phyloP scores from a whole-genome alignment of 2,113 vertebrate genomes.

The Cricetomys ansorgei region DNA sequence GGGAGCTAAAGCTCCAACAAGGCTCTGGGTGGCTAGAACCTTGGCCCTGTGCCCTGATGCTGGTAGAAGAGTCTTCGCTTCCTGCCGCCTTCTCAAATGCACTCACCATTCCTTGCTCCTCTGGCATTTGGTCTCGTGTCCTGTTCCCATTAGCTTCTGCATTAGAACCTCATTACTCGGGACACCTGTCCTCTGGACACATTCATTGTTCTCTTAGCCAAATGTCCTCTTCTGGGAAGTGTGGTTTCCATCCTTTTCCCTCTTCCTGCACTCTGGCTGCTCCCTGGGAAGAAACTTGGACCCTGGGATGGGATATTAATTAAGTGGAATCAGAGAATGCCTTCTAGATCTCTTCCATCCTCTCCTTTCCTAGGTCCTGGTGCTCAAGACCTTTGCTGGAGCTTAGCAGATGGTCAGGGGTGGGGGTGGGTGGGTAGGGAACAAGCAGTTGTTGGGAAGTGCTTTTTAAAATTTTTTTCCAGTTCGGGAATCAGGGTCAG shows the following conservation, averaged over 20 bases:
- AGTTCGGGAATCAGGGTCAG: background rate
- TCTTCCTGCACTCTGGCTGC: background rate
- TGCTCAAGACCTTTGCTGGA: too few relatives aligned
- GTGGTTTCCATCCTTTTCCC: background rate
- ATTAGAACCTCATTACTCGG: constrained; percentile 82
- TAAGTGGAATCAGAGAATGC: background rate
- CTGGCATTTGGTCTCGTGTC: constrained; percentile 75
- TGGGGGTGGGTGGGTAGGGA: background rate
- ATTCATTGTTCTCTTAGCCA: constrained; percentile 61
- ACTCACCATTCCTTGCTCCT: constrained; percentile 60
- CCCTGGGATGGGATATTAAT: background rate
- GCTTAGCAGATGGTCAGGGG: rapidly evolving
- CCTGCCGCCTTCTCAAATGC: constrained; percentile 41
- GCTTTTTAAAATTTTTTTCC: background rate
- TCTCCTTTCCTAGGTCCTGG: background rate
- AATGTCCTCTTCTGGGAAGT: constrained; percentile 68
- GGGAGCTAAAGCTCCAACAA: background rate
- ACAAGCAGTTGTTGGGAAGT: background rate
- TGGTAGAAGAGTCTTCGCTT: constrained; percentile 27
- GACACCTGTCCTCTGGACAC: constrained; percentile 79
- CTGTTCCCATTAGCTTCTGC: constrained; percentile 79
- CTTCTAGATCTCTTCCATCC: background rate
- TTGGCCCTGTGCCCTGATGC: background rate
- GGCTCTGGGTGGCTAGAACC: background rate
- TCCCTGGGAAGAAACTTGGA: background rate